Percentiles rank a stretch among this genome's conserved stretches.
phyloP scores from a whole-genome alignment of 2,888 invertebrate species.

The Erebia aethiops region DNA sequence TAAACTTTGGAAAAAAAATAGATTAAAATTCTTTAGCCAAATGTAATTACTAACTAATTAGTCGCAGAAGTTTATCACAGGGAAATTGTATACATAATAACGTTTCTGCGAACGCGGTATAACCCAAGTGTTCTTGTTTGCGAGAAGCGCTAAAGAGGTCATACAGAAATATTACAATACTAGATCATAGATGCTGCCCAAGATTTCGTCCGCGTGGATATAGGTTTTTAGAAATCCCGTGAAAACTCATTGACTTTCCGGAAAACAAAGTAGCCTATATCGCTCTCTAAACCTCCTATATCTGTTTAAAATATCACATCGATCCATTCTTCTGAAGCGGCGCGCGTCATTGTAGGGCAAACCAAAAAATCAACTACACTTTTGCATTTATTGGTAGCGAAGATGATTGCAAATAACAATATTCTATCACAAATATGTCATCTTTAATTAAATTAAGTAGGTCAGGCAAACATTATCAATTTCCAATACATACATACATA shows the following conservation, averaged over 20 bases:
- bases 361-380: too few species aligned
- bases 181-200: too few species aligned
- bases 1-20: not conserved
- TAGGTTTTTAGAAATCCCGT: too few species aligned
- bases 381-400: too few species aligned
- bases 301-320: too few species aligned
- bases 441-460: constrained; percentile 7
- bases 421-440: not conserved
- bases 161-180: not conserved
- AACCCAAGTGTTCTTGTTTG: not conserved
- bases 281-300: too few species aligned
- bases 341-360: too few species aligned
- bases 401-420: not conserved
- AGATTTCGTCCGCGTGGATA: too few species aligned
- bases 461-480: not conserved
- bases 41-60: not conserved
- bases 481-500: not conserved
- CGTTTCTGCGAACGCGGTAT: not conserved
- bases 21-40: not conserved
- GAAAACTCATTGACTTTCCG: too few species aligned
- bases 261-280: too few species aligned
- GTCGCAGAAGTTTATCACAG: not conserved
- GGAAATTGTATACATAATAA: too few species aligned
- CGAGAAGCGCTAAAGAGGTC: not conserved
- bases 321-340: too few species aligned